Conservation (phyloP, 2,113 vertebrate genomes). For the Motacilla tschutschensis region DNA sequence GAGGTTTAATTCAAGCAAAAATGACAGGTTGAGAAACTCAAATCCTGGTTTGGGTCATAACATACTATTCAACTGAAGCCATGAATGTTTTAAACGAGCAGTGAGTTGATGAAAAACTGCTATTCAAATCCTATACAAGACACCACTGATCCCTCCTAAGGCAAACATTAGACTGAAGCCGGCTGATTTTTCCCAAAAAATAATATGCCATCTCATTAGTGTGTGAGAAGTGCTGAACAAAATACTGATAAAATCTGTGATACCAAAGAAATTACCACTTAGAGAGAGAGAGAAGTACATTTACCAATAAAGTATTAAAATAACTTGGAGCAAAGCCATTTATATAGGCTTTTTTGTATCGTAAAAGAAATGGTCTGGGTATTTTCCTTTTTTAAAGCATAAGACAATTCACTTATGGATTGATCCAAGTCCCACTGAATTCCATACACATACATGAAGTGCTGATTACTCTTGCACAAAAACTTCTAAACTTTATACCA, state of each 20-base stretch:
- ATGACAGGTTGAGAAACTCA: background rate
- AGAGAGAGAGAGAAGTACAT: background rate
- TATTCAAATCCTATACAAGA: background rate
- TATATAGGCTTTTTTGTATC: background rate
- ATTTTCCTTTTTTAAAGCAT: background rate
- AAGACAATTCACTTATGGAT: background rate
- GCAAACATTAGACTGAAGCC: background rate
- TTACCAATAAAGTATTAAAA: background rate
- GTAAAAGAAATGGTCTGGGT: background rate
- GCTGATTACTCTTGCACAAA: background rate
- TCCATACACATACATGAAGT: background rate
- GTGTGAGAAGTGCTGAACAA: background rate
- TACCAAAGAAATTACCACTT: background rate
- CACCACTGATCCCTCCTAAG: background rate
- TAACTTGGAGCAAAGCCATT: background rate
- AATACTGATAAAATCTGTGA: background rate
- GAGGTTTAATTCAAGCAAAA: background rate
- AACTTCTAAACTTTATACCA: background rate
- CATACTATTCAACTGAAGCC: background rate
- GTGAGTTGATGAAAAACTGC: background rate
- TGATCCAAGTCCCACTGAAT: background rate
- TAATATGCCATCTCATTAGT: background rate
- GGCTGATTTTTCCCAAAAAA: background rate
- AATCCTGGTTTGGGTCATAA: background rate
- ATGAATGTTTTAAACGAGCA: background rate